These are phyloP conservation scores for Bombus consobrinus DNA, from an alignment of 1,140 invertebrate genomes.

Conservation along the genomic window DNA sequence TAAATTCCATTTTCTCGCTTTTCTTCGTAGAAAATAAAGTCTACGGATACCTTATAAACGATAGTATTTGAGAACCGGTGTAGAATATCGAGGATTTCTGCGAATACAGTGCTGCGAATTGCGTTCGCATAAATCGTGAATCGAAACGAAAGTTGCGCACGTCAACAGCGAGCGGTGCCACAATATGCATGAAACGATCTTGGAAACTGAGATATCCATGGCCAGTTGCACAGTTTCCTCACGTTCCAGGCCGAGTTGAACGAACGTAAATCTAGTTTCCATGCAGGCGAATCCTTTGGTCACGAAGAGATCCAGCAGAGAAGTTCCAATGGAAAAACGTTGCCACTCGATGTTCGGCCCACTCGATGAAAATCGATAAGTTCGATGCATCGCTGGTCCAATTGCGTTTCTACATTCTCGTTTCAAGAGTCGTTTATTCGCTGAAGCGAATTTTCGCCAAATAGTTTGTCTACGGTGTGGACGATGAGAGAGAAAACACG, in stretches of 20 bases:
- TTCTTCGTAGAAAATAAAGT: no score
- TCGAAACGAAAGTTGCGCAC: background rate
- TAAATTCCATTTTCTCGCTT: no score
- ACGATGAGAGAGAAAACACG: no score
- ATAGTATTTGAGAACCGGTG: no score
- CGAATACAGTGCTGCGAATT: no score
- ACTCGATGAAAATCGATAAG: conserved; percentile 6
- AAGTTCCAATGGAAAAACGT: background rate
- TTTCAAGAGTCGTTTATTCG: background rate
- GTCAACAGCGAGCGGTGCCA: background rate
- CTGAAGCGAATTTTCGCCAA: background rate
- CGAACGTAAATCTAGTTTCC: background rate
- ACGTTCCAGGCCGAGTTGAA: conserved; percentile 5
- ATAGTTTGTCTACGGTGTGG: no score
- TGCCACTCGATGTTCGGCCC: background rate
- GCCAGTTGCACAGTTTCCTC: background rate
- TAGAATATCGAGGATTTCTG: no score
- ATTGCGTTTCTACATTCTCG: background rate
- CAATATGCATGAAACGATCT: background rate
- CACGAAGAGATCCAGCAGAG: background rate
- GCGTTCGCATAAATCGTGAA: background rate
- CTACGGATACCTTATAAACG: no score
- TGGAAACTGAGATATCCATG: background rate
- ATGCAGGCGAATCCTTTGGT: background rate
- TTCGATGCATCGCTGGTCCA: background rate